Conservation (phyloP, 1,140 invertebrate genomes). For the Temnothorax nylanderi region DNA sequence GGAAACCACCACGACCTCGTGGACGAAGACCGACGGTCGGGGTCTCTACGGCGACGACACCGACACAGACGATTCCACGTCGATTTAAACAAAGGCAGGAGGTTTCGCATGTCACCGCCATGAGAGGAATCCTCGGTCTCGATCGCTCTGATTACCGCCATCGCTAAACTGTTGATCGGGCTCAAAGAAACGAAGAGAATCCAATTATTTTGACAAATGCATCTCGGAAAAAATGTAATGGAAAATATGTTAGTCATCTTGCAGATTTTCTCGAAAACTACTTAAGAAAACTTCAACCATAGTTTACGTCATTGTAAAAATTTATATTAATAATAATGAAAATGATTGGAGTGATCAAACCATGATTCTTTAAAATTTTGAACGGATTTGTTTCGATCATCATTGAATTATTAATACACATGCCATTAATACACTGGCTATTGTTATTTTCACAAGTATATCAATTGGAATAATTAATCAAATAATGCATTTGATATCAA, state of each 20-base stretch:
- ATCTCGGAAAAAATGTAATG: neutral
- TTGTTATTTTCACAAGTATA: neutral
- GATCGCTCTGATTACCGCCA: neutral
- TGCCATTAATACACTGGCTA: neutral
- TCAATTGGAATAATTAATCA: neutral
- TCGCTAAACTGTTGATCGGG: neutral
- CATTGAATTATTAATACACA: neutral
- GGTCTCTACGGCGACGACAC: constrained; percentile 75
- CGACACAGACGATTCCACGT: constrained; percentile 82
- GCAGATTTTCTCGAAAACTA: neutral
- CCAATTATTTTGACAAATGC: neutral
- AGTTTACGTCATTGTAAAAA: neutral
- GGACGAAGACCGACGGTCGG: constrained; percentile 71
- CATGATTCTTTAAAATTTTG: neutral
- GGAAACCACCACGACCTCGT: constrained; percentile 70
- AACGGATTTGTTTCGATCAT: neutral
- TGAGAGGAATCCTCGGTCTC: neutral
- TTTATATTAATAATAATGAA: neutral
- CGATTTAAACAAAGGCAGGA: constrained; percentile 73
- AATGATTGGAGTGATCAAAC: neutral
- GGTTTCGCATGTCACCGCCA: neutral
- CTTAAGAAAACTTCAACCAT: neutral
- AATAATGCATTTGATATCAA: neutral
- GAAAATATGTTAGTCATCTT: neutral
- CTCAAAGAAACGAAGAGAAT: neutral